Evolutionary conservation across 35 echinoderm and acorn worm species (phyloP).

Genomic region (Anneissia japonica): DNA sequence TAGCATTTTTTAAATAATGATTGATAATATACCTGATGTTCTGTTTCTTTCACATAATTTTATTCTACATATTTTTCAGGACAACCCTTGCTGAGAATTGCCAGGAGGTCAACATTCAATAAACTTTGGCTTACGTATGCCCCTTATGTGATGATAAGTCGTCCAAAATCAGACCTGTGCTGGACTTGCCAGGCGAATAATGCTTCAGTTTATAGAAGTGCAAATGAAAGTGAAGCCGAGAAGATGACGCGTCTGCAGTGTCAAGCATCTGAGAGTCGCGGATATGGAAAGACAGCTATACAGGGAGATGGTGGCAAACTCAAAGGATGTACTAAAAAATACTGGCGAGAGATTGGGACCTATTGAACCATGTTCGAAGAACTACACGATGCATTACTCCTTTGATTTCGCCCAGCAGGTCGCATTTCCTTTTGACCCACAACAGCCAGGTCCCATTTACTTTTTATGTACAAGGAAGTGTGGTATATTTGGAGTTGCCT

Average conservation of each 20-base stretch:
- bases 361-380: no score
- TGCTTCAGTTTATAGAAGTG: neutral
- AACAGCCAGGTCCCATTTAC: slow-evolving; percentile 43
- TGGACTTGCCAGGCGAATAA: neutral
- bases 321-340: no score
- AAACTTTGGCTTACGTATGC: neutral
- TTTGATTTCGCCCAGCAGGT: slow-evolving; percentile 21
- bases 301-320: neutral
- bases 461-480: slow-evolving; percentile 49
- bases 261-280: neutral
- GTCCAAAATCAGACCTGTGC: neutral
- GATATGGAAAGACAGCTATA: neutral
- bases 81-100: no score
- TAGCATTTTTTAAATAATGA: no score
- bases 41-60: no score
- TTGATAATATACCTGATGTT: no score
- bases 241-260: neutral
- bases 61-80: no score
- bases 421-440: slow-evolving; percentile 35
- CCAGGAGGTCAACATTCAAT: neutral
- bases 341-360: neutral
- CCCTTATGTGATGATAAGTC: neutral
- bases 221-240: neutral
- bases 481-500: slow-evolving; percentile 37
- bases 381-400: neutral